Evolutionary conservation across 2,888 invertebrate genomes (phyloP), one percentile per base, ranked within the genome.

Genomic region (Netelia melanura): DNA sequence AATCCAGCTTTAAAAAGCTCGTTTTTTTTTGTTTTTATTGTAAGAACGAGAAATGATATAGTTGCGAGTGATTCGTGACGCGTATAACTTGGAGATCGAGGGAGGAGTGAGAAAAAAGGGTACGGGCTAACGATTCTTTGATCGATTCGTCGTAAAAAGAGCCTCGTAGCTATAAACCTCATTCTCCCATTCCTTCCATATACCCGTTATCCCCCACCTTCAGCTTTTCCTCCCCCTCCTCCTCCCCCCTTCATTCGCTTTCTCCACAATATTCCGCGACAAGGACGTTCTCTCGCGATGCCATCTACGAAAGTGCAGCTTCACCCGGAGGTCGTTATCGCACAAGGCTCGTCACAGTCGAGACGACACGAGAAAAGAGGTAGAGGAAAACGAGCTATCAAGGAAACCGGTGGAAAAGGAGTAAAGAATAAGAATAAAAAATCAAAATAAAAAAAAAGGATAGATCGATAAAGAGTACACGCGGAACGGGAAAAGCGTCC

Each of bases 311-410:
- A 76, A 84, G 61, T 84, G 83, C 80, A 80, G 76, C 52, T 76
- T 84, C 71, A 76, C 76, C 48, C 52, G 61, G 61, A 25, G 71
- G 65, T 81, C 76, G 76, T 84, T 81, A 81, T 71, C 62, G 78
- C n/a, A 30, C 48, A 68, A 65, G 62, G 61, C 70, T 79, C 81
- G 74, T 81, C 71, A 65, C 58, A 75, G 78, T 71, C 23, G 62
- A 62, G 71, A 80, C 61, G 75, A 52, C 38, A 78, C 25, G 72
- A 54, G 86, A 77, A 64, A 38, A 78, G 72, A 68, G 43, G 48
- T 17, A 61, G 82, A 48, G 38, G 58, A 44, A 52, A 76, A 68
- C 3, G 38, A 77, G 62, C 48, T 25, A 72, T 52, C 67, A 52
- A 58, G 54, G 54, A 30, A 62, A 48, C 67, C 56, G 1, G 14